Percentiles rank a stretch among this genome's conserved stretches.
Evolutionary conservation across 2,797 vertebrate genomes (phyloP).

Genomic region (Alexandromys oeconomus): DNA sequence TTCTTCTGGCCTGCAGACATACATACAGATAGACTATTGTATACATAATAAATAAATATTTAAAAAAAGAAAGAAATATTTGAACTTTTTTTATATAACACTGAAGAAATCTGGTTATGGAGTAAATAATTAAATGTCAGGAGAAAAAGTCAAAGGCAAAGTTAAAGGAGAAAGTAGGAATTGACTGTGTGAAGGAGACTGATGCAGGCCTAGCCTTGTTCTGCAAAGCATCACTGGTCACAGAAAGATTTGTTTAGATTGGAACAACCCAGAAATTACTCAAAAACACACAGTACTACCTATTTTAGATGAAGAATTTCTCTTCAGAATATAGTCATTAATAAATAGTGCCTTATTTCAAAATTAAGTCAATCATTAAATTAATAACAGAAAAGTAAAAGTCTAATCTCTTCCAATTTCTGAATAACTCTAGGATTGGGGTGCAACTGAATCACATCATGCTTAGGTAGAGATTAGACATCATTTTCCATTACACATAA

Average conservation of each 20-base stretch:
- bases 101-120: background rate
- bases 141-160: background rate
- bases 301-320: background rate
- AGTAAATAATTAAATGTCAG: background rate
- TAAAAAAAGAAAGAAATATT: background rate
- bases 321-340: background rate
- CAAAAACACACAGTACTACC: background rate
- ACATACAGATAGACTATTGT: too few species aligned
- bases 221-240: background rate
- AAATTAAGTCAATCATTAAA: slow-evolving; percentile 9
- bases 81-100: background rate
- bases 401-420: background rate
- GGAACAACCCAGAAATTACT: background rate
- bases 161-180: background rate
- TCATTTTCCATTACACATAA: too few species aligned
- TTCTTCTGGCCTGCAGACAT: too few species aligned
- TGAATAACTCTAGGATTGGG: background rate
- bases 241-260: background rate
- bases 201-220: fast-evolving
- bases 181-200: background rate
- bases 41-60: too few species aligned
- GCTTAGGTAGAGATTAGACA: background rate
- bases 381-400: background rate
- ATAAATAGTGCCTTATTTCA: background rate
- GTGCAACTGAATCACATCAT: background rate